Evolutionary conservation across 2,797 vertebrate species (phyloP), one percentile per base, ranked within the genome.

Genomic region (Onychomys arenicola): DNA sequence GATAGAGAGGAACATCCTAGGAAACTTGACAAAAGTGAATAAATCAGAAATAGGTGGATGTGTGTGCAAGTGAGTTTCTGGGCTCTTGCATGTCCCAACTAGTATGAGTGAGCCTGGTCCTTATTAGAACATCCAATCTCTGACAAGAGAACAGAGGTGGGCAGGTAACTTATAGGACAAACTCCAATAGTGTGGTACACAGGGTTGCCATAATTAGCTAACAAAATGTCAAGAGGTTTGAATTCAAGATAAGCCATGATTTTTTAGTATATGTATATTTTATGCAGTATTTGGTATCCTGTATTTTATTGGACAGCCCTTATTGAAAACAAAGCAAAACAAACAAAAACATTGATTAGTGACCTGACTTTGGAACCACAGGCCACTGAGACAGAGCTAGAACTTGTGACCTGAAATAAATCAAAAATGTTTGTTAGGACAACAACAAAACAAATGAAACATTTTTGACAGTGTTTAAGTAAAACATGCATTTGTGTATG

Each of bases 361-460:
- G 17, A 46, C 37, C 5, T 94, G 37, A 61, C 25, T 77, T 88
- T 85, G 59, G 46, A 92, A 67, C 16, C 11, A 85, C 10, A 63
- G n/a, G 25, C 5, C 34, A 63, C 32, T 87, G 52, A 96, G 52
- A 23, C 69, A 65, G 32, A 21, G 34, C 40, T 83, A 16, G 40
- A 85, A 92, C 6, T 27, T 83, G 16, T 89, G 32, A 17, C 10
- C 9, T 21, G 5, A 94, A 92, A 86, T 25, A 46, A 65, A 84
- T 16, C 34, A 25, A 37, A 23, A 83, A 1, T 81, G 1, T 1
- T 17, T 29, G 1, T 37, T 63, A 87, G 90, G 5, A 71, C 92
- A 91, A 6, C 75, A 96, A 86, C 77, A 73, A 59, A 91, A 91
- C 78, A 80, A 57, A 57, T 29, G 16, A 88, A 75, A 55, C 37